These are phyloP conservation scores for Callocephalon fimbriatum DNA, from an alignment of 2,113 vertebrate genomes.

Conservation along the genomic window DNA sequence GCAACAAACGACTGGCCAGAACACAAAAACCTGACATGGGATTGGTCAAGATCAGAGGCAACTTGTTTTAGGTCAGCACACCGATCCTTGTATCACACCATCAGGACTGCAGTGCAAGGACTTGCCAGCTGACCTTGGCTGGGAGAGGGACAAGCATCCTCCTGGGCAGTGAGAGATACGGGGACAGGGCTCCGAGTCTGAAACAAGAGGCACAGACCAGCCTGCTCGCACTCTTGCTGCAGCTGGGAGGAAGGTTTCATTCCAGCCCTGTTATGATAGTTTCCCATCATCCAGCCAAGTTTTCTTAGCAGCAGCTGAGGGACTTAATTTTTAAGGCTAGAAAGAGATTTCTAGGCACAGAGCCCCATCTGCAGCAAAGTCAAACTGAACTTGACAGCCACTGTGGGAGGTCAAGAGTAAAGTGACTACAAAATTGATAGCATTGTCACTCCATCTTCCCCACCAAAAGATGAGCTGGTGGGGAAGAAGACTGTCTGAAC, in stretches of 20 bases:
- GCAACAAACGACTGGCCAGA: background rate
- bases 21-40: background rate
- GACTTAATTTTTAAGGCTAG: slow-evolving; percentile 37
- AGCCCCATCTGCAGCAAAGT: slow-evolving; percentile 38
- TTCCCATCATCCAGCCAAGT: slow-evolving; percentile 28
- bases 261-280: background rate
- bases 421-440: background rate
- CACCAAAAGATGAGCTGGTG: background rate
- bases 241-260: background rate
- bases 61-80: background rate
- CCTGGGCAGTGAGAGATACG: background rate
- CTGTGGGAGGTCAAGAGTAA: slow-evolving; percentile 47
- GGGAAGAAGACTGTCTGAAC: background rate
- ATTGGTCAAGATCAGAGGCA: background rate
- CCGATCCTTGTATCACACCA: rapidly evolving
- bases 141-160: background rate
- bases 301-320: slow-evolving; percentile 15
- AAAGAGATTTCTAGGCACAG: slow-evolving; percentile 48
- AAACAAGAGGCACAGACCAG: background rate
- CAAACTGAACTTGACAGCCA: slow-evolving; percentile 26
- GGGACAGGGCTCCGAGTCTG: background rate
- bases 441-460: slow-evolving; percentile 17
- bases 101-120: rapidly evolving
- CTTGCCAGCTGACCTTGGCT: background rate
- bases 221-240: background rate